Base-by-base conservation (phyloP, 2,797 vertebrate species). In the Falco biarmicus region DNA sequence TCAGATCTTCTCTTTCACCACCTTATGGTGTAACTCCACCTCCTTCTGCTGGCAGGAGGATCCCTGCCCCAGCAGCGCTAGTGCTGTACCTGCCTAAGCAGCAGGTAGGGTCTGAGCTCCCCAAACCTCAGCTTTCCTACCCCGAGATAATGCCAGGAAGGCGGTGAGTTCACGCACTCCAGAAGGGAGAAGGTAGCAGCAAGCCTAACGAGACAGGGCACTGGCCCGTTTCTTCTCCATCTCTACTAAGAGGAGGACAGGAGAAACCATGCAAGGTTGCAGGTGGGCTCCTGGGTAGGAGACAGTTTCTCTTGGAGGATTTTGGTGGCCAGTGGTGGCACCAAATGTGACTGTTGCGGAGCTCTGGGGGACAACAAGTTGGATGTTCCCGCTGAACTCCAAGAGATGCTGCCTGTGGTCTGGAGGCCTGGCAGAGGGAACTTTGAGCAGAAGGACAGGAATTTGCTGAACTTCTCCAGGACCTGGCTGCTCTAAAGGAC, bases 31-130 rank as follows among this genome's bases (percentile, higher is more conserved):
- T 11, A 9, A 28, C 71, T 41, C 39, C 47, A 59, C 18, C 63
- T 85, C 60, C 47, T 48, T 10, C 32, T 10, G 79, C n/a, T 12
- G 54, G 63, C 59, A 45, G 43, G 47, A 70, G 34, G 18, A 12
- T 12, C 60, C 48, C 31, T 63, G 25, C 77, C 28, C 3, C 2
- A 16, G 47, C 73, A 32, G 37, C 15, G 5, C 57, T 34, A 53
- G 26, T 4, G 56, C n/a, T 12, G 25, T 2, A 2, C 7, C 29
- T 17, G 4, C 37, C 24, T 22, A 8, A 32, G 37, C 26, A 3
- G 43, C 4, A 6, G 34, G 3, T 5, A 5, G 0, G 9, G 15
- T 10, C 51, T 11, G 0, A 69, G 1, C 16, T 15, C 16, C 37
- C 50, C 88, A 54, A 0, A 43, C 5, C 43, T 39, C 22, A 9